A percentile compares a stretch with the other conserved stretches of the same genome.
phyloP scores from a whole-genome alignment of 2,888 invertebrate species.

The Drosophila dives region DNA sequence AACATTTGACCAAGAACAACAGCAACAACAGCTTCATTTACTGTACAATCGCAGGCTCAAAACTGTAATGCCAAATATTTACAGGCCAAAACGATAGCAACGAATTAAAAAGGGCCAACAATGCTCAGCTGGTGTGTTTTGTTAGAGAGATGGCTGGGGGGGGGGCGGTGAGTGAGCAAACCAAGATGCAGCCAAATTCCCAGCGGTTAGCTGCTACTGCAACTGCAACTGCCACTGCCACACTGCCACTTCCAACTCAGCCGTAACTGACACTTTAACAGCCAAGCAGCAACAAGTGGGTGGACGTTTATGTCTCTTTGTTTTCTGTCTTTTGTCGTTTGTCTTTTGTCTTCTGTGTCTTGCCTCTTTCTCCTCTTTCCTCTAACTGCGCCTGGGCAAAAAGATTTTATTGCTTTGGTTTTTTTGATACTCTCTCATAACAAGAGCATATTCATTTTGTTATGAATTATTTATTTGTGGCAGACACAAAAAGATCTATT shows the following conservation, averaged over 20 bases:
- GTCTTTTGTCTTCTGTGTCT: conserved; percentile 12
- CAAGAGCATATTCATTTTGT: background rate
- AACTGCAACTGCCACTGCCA: conserved; percentile 16
- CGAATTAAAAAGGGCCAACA: conserved; percentile 54
- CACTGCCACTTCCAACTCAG: conserved; percentile 41
- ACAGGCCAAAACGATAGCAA: conserved; percentile 35
- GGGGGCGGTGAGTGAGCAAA: background rate
- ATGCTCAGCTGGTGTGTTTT: background rate
- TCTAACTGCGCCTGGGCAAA: conserved; percentile 4
- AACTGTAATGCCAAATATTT: conserved; percentile 62
- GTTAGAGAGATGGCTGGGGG: too few relatives aligned
- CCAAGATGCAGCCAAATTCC: conserved; percentile 47
- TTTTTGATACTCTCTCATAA: conserved; percentile 36
- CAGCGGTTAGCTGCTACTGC: conserved; percentile 39
- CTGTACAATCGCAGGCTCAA: conserved; percentile 11
- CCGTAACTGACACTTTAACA: conserved; percentile 78
- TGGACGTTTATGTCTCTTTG: conserved; percentile 79
- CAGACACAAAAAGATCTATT: background rate
- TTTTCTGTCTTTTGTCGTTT: conserved; percentile 49
- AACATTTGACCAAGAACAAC: conserved; percentile 46
- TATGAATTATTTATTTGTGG: background rate
- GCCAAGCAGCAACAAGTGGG: conserved; percentile 74
- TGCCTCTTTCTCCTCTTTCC: conserved; percentile 11
- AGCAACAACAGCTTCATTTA: conserved; percentile 48
- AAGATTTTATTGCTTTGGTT: conserved; percentile 48